Conservation (phyloP, 92 coral and sea anemone species). For the Montipora capitata region DNA sequence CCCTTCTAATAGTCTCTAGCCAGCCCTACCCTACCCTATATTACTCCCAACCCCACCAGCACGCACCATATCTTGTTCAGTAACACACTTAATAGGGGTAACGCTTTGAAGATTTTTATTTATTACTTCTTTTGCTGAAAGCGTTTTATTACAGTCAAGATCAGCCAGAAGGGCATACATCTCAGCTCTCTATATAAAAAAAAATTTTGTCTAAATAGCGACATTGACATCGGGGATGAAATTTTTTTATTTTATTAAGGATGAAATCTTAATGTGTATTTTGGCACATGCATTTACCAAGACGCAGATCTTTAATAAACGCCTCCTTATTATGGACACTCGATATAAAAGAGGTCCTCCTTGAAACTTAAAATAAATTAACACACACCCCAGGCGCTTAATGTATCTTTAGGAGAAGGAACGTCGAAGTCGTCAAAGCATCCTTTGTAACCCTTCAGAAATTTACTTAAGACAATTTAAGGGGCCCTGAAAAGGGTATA, state of each 20-base stretch:
- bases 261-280: neutral
- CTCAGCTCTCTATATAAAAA: too few species aligned
- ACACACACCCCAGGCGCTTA: neutral
- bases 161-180: too few species aligned
- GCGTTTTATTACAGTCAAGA: neutral
- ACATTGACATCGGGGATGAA: too few species aligned
- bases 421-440: neutral
- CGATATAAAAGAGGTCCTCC: conserved; percentile 5
- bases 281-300: neutral
- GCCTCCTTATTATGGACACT: neutral
- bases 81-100: conserved; percentile 1
- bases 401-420: neutral
- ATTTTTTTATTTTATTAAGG: neutral
- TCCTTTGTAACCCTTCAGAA: neutral
- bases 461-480: neutral
- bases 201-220: too few species aligned
- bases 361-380: neutral
- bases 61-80: conserved; percentile 12
- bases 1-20: neutral
- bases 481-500: neutral
- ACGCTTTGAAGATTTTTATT: neutral
- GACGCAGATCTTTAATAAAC: too few species aligned
- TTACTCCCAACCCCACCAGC: neutral
- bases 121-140: conserved; percentile 8
- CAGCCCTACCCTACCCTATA: neutral